Conservation (phyloP, 2,888 invertebrate genomes). For the Lapara coniferarum region DNA sequence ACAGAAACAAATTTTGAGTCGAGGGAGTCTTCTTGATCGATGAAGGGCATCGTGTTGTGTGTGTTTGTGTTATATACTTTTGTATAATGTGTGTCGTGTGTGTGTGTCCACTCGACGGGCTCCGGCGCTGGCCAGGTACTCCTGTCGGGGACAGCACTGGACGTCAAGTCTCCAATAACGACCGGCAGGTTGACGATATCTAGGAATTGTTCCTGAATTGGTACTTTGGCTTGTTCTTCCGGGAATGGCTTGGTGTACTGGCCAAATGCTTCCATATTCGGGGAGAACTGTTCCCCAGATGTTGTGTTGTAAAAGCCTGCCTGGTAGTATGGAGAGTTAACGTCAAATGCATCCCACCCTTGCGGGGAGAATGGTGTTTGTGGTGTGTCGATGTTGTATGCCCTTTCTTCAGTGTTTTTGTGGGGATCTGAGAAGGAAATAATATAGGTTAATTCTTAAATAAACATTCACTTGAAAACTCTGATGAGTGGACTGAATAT, state of each 20-base stretch:
- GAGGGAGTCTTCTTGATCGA: constrained; percentile 71
- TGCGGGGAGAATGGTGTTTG: constrained; percentile 74
- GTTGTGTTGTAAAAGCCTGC: constrained; percentile 61
- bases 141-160: constrained; percentile 53
- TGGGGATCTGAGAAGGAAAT: constrained; percentile 58
- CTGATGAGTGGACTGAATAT: too few relatives aligned
- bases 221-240: constrained; percentile 49
- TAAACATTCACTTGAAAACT: too few relatives aligned
- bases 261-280: constrained; percentile 52
- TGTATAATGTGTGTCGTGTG: constrained; percentile 55
- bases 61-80: constrained; percentile 54
- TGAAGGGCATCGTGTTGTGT: constrained; percentile 68
- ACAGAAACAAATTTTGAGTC: constrained; percentile 68
- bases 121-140: constrained; percentile 55
- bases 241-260: constrained; percentile 35
- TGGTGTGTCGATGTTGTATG: constrained; percentile 72
- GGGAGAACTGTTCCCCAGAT: constrained; percentile 61
- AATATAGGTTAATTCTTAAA: constrained; percentile 21
- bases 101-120: constrained; percentile 53
- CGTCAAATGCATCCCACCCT: constrained; percentile 71
- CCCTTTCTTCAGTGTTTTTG: constrained; percentile 66
- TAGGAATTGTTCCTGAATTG: constrained; percentile 64
- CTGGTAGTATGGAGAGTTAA: constrained; percentile 64
- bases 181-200: constrained; percentile 72
- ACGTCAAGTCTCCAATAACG: constrained; percentile 67